phyloP scores from a whole-genome alignment of 2,888 invertebrate genomes.

The Nesidiocoris tenuis region DNA sequence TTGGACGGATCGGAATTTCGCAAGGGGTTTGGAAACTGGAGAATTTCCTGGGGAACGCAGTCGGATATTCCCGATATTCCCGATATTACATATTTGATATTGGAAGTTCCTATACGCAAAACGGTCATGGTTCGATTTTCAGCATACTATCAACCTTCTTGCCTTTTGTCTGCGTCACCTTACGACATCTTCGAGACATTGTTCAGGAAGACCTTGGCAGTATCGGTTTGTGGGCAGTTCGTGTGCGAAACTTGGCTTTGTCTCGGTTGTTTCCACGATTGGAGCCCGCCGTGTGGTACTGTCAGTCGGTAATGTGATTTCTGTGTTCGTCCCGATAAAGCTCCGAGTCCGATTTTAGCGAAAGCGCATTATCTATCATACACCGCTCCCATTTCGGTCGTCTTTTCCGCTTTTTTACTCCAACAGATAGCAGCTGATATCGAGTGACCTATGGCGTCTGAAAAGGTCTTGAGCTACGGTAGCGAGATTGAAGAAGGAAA shows the following conservation, averaged over 20 bases:
- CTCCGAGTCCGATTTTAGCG: background rate
- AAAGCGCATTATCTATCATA: slow-evolving; percentile 17
- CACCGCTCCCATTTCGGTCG: slow-evolving; percentile 17
- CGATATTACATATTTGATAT: too few relatives aligned
- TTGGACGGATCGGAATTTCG: too few relatives aligned
- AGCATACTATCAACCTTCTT: too few relatives aligned
- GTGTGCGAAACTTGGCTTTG: background rate
- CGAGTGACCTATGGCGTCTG: background rate
- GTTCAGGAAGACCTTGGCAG: background rate
- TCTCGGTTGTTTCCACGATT: background rate
- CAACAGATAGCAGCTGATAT: background rate
- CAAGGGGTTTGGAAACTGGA: too few relatives aligned
- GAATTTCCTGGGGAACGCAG: too few relatives aligned
- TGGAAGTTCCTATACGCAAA: too few relatives aligned
- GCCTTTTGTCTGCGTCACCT: too few relatives aligned
- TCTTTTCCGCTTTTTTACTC: slow-evolving; percentile 10
- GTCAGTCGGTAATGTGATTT: background rate
- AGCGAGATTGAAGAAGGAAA: too few relatives aligned
- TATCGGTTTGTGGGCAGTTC: background rate
- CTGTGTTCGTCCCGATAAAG: background rate
- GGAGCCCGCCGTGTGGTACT: background rate
- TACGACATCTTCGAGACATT: background rate
- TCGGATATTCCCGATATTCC: too few relatives aligned
- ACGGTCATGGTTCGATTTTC: too few relatives aligned
- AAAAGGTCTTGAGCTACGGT: background rate